These are phyloP conservation scores for Oreohelix idahoensis DNA, from an alignment of 1,140 invertebrate genomes.

Conservation along the genomic window DNA sequence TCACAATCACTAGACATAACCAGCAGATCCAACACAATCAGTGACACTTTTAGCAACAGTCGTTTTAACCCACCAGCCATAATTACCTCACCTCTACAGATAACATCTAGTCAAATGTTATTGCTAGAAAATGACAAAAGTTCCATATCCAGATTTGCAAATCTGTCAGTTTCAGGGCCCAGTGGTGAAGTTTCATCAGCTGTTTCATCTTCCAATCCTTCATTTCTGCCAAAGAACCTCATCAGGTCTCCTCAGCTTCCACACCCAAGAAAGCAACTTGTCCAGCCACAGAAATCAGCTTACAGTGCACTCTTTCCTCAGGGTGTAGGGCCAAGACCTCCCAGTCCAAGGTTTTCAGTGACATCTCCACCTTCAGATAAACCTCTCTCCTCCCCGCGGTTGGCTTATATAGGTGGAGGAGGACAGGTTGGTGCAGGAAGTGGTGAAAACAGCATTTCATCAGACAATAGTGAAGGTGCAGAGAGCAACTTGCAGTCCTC, in stretches of 20 bases:
- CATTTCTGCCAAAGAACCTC: background rate
- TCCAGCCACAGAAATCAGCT: background rate
- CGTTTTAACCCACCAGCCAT: background rate
- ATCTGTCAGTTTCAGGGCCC: background rate
- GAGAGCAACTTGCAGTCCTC: constrained; percentile 52
- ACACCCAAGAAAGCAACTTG: background rate
- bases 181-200: background rate
- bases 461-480: constrained; percentile 53
- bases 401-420: background rate
- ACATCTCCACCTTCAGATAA: background rate
- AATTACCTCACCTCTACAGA: background rate
- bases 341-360: background rate
- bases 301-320: constrained; percentile 32
- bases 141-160: background rate
- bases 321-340: constrained; percentile 24
- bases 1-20: background rate
- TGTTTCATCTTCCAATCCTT: background rate
- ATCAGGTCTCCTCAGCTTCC: background rate
- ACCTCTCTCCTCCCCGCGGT: background rate
- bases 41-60: background rate
- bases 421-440: constrained; percentile 7
- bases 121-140: background rate
- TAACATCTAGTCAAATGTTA: background rate
- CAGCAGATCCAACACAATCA: background rate
- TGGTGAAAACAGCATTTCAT: constrained; percentile 52